Evolutionary conservation across 2,797 vertebrate species (phyloP).

Genomic region (Aplochiton taeniatus): DNA sequence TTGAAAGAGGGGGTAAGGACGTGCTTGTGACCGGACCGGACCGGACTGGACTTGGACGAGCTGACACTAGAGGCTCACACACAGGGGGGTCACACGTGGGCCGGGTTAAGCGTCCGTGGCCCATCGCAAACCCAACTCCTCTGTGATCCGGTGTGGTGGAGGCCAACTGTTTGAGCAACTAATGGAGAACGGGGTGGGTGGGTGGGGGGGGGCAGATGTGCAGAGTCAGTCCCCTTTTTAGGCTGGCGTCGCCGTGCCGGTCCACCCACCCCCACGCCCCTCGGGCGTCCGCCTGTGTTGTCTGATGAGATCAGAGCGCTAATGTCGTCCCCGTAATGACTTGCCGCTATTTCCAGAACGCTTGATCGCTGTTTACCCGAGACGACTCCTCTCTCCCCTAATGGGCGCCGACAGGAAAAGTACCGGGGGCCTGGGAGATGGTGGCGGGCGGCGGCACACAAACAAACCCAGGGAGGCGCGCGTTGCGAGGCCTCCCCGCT

Average conservation of each 20-base stretch:
- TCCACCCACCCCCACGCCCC: slow-evolving; percentile 23
- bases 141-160: too few relatives aligned
- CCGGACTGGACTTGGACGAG: too few relatives aligned
- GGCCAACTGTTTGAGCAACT: not conserved
- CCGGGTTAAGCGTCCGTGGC: too few relatives aligned
- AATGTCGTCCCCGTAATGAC: slow-evolving; percentile 62
- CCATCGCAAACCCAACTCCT: too few relatives aligned
- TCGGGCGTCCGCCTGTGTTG: slow-evolving; percentile 42
- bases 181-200: not conserved
- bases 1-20: too few relatives aligned
- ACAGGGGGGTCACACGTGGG: too few relatives aligned
- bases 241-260: slow-evolving; percentile 15
- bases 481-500: not conserved
- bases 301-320: slow-evolving; percentile 67
- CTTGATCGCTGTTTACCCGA: slow-evolving; percentile 40
- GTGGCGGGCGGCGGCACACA: not conserved
- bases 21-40: too few relatives aligned
- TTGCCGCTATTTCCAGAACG: slow-evolving; percentile 43
- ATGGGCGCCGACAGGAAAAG: slow-evolving; percentile 34
- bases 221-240: slow-evolving; percentile 25
- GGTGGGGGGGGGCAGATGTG: too few relatives aligned
- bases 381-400: slow-evolving; percentile 27
- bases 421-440: slow-evolving; percentile 22
- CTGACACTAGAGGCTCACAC: too few relatives aligned
- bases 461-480: not conserved